Evolutionary conservation across 2,888 invertebrate genomes (phyloP).

Genomic region (Macrophya annulata): DNA sequence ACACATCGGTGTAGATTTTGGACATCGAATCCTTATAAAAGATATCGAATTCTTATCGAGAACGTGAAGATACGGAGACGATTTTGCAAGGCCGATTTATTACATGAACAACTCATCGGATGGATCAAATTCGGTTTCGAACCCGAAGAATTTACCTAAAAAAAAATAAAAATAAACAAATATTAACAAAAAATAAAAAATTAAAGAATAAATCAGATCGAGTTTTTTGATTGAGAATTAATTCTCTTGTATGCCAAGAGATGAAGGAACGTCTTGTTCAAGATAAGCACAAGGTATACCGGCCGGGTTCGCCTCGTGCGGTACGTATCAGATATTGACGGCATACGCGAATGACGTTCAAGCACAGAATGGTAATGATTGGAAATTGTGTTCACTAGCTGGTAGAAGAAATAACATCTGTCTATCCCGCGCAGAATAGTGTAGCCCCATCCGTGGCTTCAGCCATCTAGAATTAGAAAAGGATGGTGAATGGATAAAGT

Average conservation of each 20-base stretch:
- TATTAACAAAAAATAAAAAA: not conserved
- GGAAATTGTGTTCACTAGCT: constrained; percentile 44
- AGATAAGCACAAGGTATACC: constrained; percentile 24
- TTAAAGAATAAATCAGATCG: not conserved
- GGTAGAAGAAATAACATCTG: constrained; percentile 43
- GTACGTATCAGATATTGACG: constrained; percentile 45
- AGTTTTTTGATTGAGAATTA: constrained; percentile 33
- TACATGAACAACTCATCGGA: not conserved
- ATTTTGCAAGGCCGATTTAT: constrained; percentile 1
- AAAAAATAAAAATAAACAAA: not conserved
- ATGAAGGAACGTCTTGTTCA: constrained; percentile 40
- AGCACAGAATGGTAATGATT: constrained; percentile 46
- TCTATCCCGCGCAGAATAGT: constrained; percentile 8
- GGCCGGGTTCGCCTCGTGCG: not conserved
- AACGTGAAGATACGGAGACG: constrained; percentile 30
- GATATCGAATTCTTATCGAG: constrained; percentile 38
- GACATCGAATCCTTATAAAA: constrained; percentile 14
- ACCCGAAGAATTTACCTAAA: not conserved
- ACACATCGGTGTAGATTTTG: not conserved
- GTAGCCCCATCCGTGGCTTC: not conserved
- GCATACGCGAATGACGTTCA: constrained; percentile 49
- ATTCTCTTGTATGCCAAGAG: constrained; percentile 30
- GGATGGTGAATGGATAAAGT: constrained; percentile 50
- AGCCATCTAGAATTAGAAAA: constrained; percentile 17
- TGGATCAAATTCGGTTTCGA: not conserved